Evolutionary conservation across 2,797 vertebrate species (phyloP), one percentile per base, ranked within the genome.

Genomic region (Argya squamiceps): DNA sequence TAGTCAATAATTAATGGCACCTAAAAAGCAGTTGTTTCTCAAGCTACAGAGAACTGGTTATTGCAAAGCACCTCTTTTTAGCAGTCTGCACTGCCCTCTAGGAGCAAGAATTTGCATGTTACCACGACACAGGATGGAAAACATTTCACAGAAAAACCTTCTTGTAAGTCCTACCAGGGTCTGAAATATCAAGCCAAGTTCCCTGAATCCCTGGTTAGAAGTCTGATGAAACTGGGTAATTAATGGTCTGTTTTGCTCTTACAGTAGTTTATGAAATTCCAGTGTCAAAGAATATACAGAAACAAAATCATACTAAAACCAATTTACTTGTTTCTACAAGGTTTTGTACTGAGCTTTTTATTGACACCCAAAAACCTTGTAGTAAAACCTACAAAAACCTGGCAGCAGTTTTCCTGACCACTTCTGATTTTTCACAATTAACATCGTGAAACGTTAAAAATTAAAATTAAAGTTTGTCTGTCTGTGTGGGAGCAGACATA

Each of bases 41-140:
- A 44, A 59, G 53, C 30, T 44, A 15, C 23, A 47, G 47, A 63
- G 32, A 56, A n/a, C 8, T 10, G 32, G 8, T 44, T 21, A 19
- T 0, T 47, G 34, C 34, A 75, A 21, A 79, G 62, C 9, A 56
- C 3, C 11, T 22, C 26, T 75, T 62, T 44, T 43, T 2, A 73
- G 78, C 59, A 70, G 68, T 3, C 80, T 89, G 34, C 15, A 67
- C 37, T 80, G 89, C 89, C 78, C 84, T 85, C 92, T 89, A 63
- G 70, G 2, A 76, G 47, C 8, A 58, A 52, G 27, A 43, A 37
- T n/a, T 21, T 12, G 30, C 32, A 67, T 2, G 15, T 22, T 16
- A 43, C 9, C 29, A 26, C 47, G n/a, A 30, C 13, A 29, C 4
- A n/a, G 14, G 20, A 11, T 9, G 2, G 12, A 70, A 59, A 79